phyloP scores from a whole-genome alignment of 2,113 vertebrate genomes.

The Loxodonta africana region DNA sequence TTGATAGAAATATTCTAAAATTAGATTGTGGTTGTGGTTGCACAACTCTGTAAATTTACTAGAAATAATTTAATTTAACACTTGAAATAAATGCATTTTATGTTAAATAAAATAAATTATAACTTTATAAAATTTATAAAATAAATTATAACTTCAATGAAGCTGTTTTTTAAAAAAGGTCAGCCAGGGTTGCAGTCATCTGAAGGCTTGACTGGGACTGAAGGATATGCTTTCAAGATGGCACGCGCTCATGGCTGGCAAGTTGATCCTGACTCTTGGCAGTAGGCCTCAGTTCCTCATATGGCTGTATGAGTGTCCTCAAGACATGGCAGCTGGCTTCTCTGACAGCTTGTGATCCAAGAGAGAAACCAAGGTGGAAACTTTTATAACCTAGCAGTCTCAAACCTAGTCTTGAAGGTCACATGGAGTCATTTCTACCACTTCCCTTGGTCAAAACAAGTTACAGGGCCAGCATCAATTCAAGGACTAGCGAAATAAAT shows the following conservation, averaged over 20 bases:
- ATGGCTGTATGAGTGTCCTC: not conserved
- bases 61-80: conserved; percentile 41
- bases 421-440: not conserved
- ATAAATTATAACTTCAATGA: conserved; percentile 46
- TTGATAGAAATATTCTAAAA: conserved; percentile 39
- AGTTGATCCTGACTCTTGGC: not conserved
- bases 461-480: not conserved
- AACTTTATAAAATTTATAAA: conserved; percentile 37
- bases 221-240: not conserved
- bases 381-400: not conserved
- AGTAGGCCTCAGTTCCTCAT: not conserved
- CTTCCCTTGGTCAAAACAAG: conserved; percentile 10
- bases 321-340: not conserved
- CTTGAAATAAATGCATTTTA: conserved; percentile 26
- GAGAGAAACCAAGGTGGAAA: not conserved
- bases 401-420: not conserved
- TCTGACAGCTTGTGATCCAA: not conserved
- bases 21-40: conserved; percentile 36
- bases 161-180: conserved; percentile 11
- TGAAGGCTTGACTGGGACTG: not conserved
- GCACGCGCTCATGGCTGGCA: not conserved
- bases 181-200: not conserved
- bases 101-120: conserved; percentile 28
- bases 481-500: conserved; percentile 3
- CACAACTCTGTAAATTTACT: conserved; percentile 26